Base-by-base conservation (phyloP, 2,888 invertebrate species). In the Patella depressa region DNA sequence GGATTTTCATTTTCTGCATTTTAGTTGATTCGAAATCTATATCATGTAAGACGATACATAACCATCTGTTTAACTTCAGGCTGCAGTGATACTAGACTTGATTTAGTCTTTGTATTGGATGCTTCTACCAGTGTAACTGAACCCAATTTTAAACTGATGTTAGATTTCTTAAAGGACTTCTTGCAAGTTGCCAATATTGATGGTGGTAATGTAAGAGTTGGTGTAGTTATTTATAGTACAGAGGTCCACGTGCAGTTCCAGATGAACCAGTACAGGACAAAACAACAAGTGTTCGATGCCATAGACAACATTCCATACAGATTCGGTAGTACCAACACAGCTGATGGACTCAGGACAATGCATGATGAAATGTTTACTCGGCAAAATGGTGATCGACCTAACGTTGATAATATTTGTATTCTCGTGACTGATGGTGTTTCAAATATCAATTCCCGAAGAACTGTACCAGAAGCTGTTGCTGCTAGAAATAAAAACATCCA, bases 311-410 rank as follows among this genome's bases (percentile, higher is more conserved):
- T 86, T 29, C 83, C 82, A 14, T 86, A 85, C 57, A 81, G 81
- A 55, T 85, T 85, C 72, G 87, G 87, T 14, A 86, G 87, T 76
- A 89, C 88, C 2, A 87, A 89, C 79, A 89, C 88, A 0, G 87
- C 85, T 19, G 85, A 84, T 73, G 88, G 85, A 14, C 77, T 89
- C 0, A 73, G 82, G 11, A 80, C 84, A 14, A 85, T 86, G 83
- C 76, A 84, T 7, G 76, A 73, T 15, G 73, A 81, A 59, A 83
- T 87, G 81, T 89, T 87, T 79, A 83, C 84, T 0, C 74, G 71
- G n/a, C 73, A 54, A 14, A 76, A 77, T 24, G 86, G 85, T 9
- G 88, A 89, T 80, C 78, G 89, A 14, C 79, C 81, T 5, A 85
- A 81, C 34, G 87, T 84, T 0, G 79, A 76, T 0, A 86, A 89